Percentiles rank a stretch among this genome's conserved stretches.
Evolutionary conservation across 1,140 invertebrate genomes (phyloP).

Genomic region (Polypedilum pembai): DNA sequence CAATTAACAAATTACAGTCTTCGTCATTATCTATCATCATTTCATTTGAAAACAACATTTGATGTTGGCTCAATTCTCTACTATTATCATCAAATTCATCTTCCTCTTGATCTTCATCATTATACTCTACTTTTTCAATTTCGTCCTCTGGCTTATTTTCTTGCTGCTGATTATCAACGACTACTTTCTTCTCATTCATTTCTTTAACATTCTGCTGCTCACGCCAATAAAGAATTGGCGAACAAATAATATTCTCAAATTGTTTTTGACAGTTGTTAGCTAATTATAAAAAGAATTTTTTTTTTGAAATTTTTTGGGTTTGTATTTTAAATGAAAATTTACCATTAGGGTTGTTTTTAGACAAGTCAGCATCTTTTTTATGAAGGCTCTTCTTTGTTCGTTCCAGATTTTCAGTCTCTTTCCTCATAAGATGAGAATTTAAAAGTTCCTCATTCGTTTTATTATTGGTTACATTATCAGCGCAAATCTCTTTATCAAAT

Average conservation of each 20-base stretch:
- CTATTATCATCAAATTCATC: not conserved
- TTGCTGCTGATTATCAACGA: not conserved
- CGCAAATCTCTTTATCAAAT: not conserved
- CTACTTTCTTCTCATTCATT: not conserved
- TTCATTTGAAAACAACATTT: too few relatives aligned
- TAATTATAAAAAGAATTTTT: not conserved
- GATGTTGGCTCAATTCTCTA: too few relatives aligned
- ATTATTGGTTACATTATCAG: not conserved
- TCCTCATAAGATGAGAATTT: not conserved
- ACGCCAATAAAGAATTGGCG: not conserved
- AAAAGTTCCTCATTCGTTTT: not conserved
- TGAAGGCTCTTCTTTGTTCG: not conserved
- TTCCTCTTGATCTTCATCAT: not conserved
- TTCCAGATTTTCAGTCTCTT: not conserved
- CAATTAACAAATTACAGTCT: not conserved
- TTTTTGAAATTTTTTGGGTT: not conserved
- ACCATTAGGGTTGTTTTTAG: not conserved
- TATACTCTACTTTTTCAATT: not conserved
- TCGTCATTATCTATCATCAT: not conserved
- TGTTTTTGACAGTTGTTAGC: not conserved
- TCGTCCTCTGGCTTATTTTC: not conserved
- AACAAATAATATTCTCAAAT: constrained; percentile 14
- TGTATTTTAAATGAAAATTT: not conserved
- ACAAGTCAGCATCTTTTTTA: not conserved
- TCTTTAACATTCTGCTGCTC: not conserved